Evolutionary conservation across 2,888 invertebrate genomes (phyloP), one percentile per base, ranked within the genome.

Genomic region (Nysson spinosus): DNA sequence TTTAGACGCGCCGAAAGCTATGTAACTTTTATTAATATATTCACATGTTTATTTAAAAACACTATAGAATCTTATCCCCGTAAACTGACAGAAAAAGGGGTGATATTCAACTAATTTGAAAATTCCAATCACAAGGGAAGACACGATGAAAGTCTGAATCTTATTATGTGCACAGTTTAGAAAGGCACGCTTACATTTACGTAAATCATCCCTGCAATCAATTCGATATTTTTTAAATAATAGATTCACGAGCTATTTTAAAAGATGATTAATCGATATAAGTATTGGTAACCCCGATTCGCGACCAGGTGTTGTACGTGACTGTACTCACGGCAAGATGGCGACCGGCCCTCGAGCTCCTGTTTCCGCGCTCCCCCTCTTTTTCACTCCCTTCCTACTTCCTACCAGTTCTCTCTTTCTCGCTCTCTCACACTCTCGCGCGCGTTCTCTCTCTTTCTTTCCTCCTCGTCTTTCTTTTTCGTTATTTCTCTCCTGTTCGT

Each of bases 261-360:
- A 24, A 37, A 22, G 30, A 26, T 14, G 40, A 46, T 63, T 63
- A 71, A 70, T 71, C 69, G 71, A 71, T 71, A 69, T 40, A 28
- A 60, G 70, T 71, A 69, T 69, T 69, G 73, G 74, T 72, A 75
- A 65, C 65, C 75, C 40, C 54, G 68, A 71, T 73, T 75, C 75
- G 39, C 66, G 49, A 49, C 73, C 75, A 75, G 75, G 75, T 75
- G 71, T 63, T 75, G 75, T 64, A 60, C 65, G 68, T 71, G 85
- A 86, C 85, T 86, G 85, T 86, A 85, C 85, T 76, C 74, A 77
- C 70, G 74, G 80, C 85, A 86, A 86, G 85, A 86, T 86, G 85
- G 85, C 85, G 85, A 83, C 85, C 75, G 79, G 78, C 77, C 79
- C 85, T 84, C 79, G 81, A 84, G 83, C 83, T 78, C 80, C 81